Evolutionary conservation across 2,888 invertebrate species (phyloP).

Genomic region (Dioctria linearis): DNA sequence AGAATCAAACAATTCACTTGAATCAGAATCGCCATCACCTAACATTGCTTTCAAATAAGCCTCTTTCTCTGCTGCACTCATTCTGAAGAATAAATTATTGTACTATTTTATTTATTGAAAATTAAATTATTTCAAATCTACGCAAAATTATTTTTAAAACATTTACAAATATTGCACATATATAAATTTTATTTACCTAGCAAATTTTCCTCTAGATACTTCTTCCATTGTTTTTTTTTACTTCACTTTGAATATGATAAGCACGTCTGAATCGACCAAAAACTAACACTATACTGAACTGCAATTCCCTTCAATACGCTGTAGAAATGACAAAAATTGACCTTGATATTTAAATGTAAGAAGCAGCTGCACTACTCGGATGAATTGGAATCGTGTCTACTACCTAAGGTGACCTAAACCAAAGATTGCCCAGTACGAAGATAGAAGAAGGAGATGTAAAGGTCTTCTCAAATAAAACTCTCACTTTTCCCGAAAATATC

Average conservation of each 20-base stretch:
- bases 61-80: constrained; percentile 10
- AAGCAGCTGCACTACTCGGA: neutral
- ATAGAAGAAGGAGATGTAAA: no score
- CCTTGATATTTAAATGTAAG: neutral
- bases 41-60: neutral
- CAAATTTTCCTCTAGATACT: neutral
- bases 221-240: constrained; percentile 9
- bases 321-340: constrained; percentile 7
- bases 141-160: neutral
- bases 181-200: constrained; percentile 8
- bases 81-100: constrained; percentile 1
- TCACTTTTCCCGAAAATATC: no score
- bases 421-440: no score
- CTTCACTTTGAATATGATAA: constrained; percentile 6
- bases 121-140: neutral
- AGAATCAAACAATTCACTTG: neutral
- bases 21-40: neutral
- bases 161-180: neutral
- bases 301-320: neutral
- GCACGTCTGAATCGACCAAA: neutral
- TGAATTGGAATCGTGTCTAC: neutral
- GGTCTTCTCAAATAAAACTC: no score
- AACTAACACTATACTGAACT: neutral
- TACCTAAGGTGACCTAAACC: neutral
- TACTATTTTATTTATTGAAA: constrained; percentile 5